These are phyloP conservation scores for Propithecus coquereli DNA, from an alignment of 2,113 vertebrate genomes.

Conservation along the genomic window DNA sequence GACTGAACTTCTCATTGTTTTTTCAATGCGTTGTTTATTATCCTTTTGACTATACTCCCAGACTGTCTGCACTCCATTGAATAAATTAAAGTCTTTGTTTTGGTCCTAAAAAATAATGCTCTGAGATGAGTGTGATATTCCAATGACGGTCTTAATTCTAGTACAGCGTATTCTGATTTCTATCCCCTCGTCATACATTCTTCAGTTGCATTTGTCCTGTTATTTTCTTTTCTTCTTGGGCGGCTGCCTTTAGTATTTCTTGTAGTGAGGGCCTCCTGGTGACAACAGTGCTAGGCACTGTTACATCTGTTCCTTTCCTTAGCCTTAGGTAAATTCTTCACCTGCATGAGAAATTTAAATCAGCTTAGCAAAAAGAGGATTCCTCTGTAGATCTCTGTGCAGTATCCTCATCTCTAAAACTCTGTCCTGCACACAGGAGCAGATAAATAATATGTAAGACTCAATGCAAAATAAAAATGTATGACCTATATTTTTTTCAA, in stretches of 20 bases:
- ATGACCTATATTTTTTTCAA: not conserved
- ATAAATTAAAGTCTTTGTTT: not conserved
- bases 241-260: not conserved
- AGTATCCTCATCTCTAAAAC: not conserved
- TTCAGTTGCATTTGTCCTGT: not conserved
- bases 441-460: too few species aligned
- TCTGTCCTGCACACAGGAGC: not conserved
- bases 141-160: not conserved
- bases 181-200: not conserved
- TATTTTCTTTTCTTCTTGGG: not conserved
- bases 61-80: not conserved
- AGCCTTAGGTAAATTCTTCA: not conserved
- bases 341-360: not conserved
- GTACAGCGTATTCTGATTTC: not conserved
- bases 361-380: not conserved
- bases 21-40: not conserved
- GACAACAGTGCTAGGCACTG: not conserved
- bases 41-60: not conserved
- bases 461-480: not conserved
- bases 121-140: not conserved
- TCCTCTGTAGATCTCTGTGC: not conserved
- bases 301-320: not conserved
- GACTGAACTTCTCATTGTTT: not conserved
- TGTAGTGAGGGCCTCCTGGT: not conserved
- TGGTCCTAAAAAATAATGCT: not conserved